Percentiles rank a stretch among this genome's conserved stretches.
These are phyloP conservation scores for Stictocephala bisonia DNA, from an alignment of 2,888 invertebrate genomes.

Conservation along the genomic window DNA sequence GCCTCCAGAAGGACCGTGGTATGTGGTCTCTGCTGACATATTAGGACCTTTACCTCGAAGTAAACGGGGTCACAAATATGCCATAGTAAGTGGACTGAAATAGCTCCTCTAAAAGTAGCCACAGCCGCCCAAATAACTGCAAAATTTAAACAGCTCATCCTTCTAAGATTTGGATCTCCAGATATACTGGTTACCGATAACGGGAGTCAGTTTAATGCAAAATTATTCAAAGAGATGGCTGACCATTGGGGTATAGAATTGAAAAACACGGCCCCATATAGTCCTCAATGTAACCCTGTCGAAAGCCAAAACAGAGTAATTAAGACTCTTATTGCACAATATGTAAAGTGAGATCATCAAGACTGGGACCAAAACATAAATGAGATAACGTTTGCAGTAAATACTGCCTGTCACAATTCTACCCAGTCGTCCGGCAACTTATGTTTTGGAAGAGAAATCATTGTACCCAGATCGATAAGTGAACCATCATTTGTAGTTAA, in stretches of 20 bases:
- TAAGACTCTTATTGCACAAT: slow-evolving; percentile 61
- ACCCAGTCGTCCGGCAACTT: slow-evolving; percentile 57
- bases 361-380: slow-evolving; percentile 55
- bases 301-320: slow-evolving; percentile 61
- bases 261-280: slow-evolving; percentile 57
- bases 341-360: slow-evolving; percentile 57
- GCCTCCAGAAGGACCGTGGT: too few relatives aligned
- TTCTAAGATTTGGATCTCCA: slow-evolving; percentile 4
- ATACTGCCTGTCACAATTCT: slow-evolving; percentile 53
- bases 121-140: slow-evolving; percentile 46
- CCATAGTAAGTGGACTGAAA: slow-evolving; percentile 57
- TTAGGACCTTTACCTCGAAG: too few relatives aligned
- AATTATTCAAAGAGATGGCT: background rate
- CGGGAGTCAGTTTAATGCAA: slow-evolving; percentile 17
- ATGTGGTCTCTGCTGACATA: too few relatives aligned
- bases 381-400: slow-evolving; percentile 55
- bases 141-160: background rate
- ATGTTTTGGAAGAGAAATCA: background rate
- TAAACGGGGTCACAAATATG: too few relatives aligned
- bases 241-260: slow-evolving; percentile 50
- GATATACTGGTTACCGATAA: slow-evolving; percentile 10
- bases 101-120: slow-evolving; percentile 52
- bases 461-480: background rate
- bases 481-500: background rate
- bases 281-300: slow-evolving; percentile 61